Conservation (phyloP, 2,888 invertebrate species). For the Hydrotaea cyrtoneurina region DNA sequence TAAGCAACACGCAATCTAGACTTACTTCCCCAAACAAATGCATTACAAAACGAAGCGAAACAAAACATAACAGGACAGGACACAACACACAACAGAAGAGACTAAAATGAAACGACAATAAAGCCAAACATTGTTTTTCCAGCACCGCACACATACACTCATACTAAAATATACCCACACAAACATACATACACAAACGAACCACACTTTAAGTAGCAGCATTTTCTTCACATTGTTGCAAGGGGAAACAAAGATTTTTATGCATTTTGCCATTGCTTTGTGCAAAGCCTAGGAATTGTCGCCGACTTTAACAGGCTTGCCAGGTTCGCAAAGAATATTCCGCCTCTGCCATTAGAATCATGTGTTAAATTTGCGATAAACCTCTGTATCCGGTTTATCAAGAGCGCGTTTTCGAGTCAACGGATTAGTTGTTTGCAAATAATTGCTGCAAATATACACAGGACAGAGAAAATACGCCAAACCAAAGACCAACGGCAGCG, state of each 20-base stretch:
- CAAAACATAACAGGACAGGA: constrained; percentile 2
- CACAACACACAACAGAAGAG: constrained; percentile 22
- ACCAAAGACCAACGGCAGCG: too few species aligned
- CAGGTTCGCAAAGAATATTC: not conserved
- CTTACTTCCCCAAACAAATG: constrained; percentile 16
- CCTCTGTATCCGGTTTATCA: too few species aligned
- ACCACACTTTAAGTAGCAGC: constrained; percentile 47
- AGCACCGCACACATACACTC: constrained; percentile 42
- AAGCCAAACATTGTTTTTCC: constrained; percentile 60
- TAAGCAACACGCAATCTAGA: constrained; percentile 47
- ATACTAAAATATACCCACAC: not conserved
- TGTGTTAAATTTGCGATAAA: too few species aligned
- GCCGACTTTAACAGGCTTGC: constrained; percentile 25
- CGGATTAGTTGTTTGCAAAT: too few species aligned
- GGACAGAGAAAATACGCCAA: too few species aligned
- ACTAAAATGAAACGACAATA: constrained; percentile 40
- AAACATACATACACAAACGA: too few species aligned
- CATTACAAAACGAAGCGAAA: not conserved
- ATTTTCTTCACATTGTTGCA: constrained; percentile 11
- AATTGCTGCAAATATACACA: too few species aligned
- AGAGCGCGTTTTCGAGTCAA: too few species aligned
- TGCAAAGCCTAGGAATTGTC: not conserved
- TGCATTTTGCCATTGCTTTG: not conserved
- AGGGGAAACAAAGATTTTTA: not conserved
- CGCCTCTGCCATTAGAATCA: too few species aligned